phyloP scores from a whole-genome alignment of 2,888 invertebrate species.

The Geotrupes spiniger region DNA sequence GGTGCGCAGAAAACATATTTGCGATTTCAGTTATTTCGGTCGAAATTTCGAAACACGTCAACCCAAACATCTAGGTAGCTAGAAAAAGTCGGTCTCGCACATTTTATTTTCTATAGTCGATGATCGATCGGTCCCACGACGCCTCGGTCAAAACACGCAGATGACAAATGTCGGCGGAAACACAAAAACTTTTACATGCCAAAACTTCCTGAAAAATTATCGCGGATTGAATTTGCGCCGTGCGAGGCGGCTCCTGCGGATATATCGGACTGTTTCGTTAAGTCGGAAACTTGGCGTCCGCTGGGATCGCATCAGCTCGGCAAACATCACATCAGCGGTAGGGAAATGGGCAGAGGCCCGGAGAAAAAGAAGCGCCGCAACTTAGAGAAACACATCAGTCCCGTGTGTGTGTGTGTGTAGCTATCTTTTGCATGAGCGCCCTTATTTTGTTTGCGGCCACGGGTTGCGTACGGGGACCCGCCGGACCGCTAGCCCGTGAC shows the following conservation, averaged over 20 bases:
- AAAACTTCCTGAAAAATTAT: slow-evolving; percentile 49
- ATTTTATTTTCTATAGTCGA: slow-evolving; percentile 29
- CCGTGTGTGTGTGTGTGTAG: slow-evolving; percentile 33
- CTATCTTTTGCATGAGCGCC: slow-evolving; percentile 46
- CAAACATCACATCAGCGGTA: slow-evolving; percentile 44
- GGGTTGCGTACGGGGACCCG: slow-evolving; percentile 34
- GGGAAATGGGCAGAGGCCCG: slow-evolving; percentile 40
- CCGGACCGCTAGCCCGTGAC: slow-evolving; percentile 33
- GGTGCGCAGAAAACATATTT: too few species aligned
- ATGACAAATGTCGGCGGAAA: slow-evolving; percentile 47
- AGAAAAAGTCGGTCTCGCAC: neutral
- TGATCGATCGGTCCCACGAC: slow-evolving; percentile 44
- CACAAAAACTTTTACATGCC: slow-evolving; percentile 45
- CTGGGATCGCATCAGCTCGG: slow-evolving; percentile 45
- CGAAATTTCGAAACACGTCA: neutral
- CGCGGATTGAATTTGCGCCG: slow-evolving; percentile 45
- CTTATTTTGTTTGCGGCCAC: slow-evolving; percentile 45
- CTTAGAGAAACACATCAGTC: slow-evolving; percentile 26
- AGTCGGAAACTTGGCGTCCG: slow-evolving; percentile 43
- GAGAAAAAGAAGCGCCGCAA: slow-evolving; percentile 21
- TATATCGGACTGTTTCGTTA: slow-evolving; percentile 38
- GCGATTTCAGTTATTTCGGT: too few species aligned
- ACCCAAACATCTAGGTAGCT: neutral
- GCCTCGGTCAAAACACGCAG: slow-evolving; percentile 45
- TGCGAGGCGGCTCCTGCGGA: slow-evolving; percentile 22